Conservation (phyloP, 2,113 vertebrate genomes). For the Sitta europaea region DNA sequence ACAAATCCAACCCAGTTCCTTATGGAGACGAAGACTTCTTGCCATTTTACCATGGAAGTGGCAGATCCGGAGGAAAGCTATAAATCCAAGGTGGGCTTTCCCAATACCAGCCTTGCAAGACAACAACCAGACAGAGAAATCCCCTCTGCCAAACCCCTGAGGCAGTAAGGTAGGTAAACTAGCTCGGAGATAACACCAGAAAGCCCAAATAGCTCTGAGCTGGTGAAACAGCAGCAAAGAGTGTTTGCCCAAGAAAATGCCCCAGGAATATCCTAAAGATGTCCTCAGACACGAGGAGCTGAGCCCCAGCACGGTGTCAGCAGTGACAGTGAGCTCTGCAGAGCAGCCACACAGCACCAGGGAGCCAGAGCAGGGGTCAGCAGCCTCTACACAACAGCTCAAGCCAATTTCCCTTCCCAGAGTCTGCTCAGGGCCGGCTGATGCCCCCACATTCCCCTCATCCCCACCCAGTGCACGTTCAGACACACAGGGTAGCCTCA, state of each 20-base stretch:
- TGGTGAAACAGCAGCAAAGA: neutral
- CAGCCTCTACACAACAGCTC: neutral
- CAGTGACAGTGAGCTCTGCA: neutral
- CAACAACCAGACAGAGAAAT: neutral
- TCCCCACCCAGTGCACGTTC: neutral
- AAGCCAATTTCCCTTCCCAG: neutral
- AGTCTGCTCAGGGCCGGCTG: neutral
- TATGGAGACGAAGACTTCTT: neutral
- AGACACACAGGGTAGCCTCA: neutral
- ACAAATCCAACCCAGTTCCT: conserved; percentile 49
- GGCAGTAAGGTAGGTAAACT: neutral
- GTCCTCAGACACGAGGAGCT: fast-evolving
- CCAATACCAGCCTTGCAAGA: neutral
- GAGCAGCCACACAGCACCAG: neutral
- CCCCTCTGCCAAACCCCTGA: neutral
- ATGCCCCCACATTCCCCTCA: neutral
- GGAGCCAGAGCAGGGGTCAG: fast-evolving
- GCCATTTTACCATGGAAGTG: neutral
- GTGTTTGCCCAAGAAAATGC: neutral
- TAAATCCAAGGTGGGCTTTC: neutral
- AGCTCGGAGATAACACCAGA: neutral
- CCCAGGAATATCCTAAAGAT: neutral
- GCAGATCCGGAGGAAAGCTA: neutral
- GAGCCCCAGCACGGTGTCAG: neutral
- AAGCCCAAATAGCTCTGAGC: neutral